These are phyloP conservation scores for Ophion costatus DNA, from an alignment of 2,888 invertebrate genomes.

Conservation along the genomic window DNA sequence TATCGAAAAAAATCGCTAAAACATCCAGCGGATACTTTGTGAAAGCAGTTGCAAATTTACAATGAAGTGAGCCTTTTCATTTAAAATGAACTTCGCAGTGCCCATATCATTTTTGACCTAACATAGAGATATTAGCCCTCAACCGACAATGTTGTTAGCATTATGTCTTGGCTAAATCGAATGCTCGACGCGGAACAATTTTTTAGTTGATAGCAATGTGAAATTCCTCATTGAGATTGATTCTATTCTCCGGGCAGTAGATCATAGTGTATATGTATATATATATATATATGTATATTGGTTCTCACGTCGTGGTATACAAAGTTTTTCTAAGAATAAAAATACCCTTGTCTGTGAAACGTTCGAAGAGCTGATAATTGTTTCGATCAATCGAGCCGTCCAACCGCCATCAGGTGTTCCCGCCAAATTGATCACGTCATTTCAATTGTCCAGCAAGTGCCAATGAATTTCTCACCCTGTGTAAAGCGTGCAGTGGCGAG, in stretches of 20 bases:
- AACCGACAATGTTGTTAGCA: background rate
- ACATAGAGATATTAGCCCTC: background rate
- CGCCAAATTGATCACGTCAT: background rate
- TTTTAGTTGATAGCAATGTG: background rate
- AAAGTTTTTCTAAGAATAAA: slow-evolving; percentile 7
- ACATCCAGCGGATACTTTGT: background rate
- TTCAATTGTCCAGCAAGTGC: background rate
- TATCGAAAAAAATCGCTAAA: background rate
- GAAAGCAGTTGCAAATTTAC: background rate
- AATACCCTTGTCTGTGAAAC: background rate
- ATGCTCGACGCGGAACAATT: background rate
- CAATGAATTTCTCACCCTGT: background rate
- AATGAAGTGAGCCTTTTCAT: background rate
- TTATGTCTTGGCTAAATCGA: background rate
- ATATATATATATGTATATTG: background rate
- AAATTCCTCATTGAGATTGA: background rate
- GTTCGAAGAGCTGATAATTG: background rate
- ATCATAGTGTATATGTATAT: background rate
- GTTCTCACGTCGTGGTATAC: background rate
- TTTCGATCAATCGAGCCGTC: background rate
- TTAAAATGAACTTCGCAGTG: background rate
- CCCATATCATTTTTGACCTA: background rate
- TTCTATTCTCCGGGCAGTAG: background rate
- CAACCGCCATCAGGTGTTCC: background rate
- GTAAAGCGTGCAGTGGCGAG: background rate